Evolutionary conservation across 2,888 invertebrate genomes (phyloP).

Genomic region (Malacosoma neustria): DNA sequence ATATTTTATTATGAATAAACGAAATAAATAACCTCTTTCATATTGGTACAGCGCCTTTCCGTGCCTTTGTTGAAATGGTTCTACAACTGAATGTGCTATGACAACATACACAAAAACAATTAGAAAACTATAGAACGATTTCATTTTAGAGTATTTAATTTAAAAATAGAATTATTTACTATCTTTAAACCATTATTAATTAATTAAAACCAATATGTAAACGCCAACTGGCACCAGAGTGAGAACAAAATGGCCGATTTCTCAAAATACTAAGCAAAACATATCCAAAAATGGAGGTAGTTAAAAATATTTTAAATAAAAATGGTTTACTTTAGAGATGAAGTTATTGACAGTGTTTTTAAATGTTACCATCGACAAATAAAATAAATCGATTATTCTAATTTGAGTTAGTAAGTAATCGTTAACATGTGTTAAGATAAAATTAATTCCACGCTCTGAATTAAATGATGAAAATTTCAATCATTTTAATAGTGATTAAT

Average conservation of each 20-base stretch:
- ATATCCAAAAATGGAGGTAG: not conserved
- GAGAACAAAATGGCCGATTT: not conserved
- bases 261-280: not conserved
- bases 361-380: no score
- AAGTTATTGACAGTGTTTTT: no score
- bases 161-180: not conserved
- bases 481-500: no score
- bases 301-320: not conserved
- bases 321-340: not conserved
- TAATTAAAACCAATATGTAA: not conserved
- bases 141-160: not conserved
- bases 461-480: no score
- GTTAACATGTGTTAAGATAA: no score
- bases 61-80: not conserved
- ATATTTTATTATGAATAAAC: no score
- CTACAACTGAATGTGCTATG: not conserved
- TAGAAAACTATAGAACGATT: not conserved
- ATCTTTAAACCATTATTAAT: not conserved
- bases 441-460: no score
- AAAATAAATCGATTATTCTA: no score
- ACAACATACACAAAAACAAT: not conserved
- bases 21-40: not conserved
- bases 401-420: no score
- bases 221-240: not conserved
- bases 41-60: not conserved